Conservation (phyloP, 2,888 invertebrate species). For the Stratiomys singularior region DNA sequence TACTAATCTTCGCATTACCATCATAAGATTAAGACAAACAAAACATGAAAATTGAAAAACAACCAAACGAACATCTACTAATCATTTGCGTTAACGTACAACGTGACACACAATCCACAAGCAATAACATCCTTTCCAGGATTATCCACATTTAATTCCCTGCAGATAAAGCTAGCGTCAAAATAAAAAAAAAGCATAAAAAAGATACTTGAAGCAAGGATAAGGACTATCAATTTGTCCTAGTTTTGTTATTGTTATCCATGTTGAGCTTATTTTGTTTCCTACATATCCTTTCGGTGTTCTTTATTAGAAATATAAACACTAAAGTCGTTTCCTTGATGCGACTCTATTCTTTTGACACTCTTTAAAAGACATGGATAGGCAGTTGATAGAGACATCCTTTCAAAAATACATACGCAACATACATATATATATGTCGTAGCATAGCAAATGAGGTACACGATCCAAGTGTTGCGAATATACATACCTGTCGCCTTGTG, state of each 20-base stretch:
- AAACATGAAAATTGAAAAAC: too few species aligned
- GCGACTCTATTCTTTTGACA: not conserved
- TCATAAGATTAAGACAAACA: too few species aligned
- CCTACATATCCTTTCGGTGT: not conserved
- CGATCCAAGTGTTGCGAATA: not conserved
- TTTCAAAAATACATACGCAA: too few species aligned
- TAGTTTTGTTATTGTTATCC: conserved; percentile 18
- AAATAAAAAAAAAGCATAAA: not conserved
- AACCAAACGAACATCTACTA: too few species aligned
- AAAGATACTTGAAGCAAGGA: conserved; percentile 18
- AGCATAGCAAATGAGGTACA: conserved; percentile 9
- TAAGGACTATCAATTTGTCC: conserved; percentile 23
- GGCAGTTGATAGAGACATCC: not conserved
- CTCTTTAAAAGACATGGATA: too few species aligned
- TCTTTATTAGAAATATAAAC: not conserved
- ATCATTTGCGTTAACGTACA: too few species aligned
- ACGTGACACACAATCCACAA: too few species aligned
- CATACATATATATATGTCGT: too few species aligned
- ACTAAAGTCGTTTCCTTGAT: not conserved
- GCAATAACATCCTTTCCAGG: too few species aligned
- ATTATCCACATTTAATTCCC: not conserved
- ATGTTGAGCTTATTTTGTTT: not conserved
- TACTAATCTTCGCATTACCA: too few species aligned
- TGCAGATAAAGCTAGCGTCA: not conserved
- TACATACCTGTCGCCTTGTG: not conserved